Conservation (phyloP, 2,113 vertebrate genomes). For the Chionomys nivalis region DNA sequence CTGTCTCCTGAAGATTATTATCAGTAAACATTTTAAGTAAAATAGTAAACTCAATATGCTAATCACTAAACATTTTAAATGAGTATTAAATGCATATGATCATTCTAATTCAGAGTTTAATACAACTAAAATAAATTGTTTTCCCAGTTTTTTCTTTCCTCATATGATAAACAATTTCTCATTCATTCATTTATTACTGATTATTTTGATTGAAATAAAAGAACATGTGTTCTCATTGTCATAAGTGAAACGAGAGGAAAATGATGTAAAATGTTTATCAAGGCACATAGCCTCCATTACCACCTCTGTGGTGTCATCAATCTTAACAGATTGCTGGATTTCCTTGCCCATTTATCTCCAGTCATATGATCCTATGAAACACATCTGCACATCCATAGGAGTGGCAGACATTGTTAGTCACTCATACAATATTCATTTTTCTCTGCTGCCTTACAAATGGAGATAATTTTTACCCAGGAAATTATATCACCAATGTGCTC, state of each 20-base stretch:
- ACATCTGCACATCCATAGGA: slow-evolving; percentile 12
- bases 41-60: background rate
- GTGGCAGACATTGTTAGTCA: slow-evolving; percentile 24
- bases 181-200: background rate
- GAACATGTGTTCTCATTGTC: background rate
- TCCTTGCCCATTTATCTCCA: slow-evolving; percentile 41
- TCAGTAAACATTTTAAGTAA: background rate
- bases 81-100: background rate
- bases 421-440: slow-evolving; percentile 40
- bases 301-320: background rate
- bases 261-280: background rate
- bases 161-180: background rate
- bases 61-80: background rate
- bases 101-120: background rate
- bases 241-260: background rate
- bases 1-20: background rate
- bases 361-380: background rate
- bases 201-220: slow-evolving; percentile 30
- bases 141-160: background rate
- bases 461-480: background rate
- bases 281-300: background rate
- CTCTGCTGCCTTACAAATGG: slow-evolving; percentile 22
- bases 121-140: background rate
- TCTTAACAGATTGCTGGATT: slow-evolving; percentile 16
- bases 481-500: background rate